phyloP scores from a whole-genome alignment of 92 coral and sea anemone genomes.

The Meandrina meandrites region DNA sequence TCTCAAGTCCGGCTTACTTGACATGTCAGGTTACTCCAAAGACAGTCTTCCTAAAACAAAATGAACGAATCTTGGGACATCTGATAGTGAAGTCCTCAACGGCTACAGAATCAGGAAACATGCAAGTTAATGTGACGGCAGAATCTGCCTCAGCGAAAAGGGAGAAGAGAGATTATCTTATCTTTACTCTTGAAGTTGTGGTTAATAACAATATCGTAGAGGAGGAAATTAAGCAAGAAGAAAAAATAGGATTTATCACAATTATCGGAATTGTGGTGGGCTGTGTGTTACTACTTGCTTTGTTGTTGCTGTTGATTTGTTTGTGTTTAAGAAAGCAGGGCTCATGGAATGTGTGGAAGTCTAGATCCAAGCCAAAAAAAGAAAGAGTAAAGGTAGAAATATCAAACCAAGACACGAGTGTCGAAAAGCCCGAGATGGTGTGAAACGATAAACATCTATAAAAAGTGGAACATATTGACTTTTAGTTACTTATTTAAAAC shows the following conservation, averaged over 20 bases:
- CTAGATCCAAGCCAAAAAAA: background rate
- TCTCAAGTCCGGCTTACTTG: constrained; percentile 16
- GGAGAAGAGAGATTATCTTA: background rate
- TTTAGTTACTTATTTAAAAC: too few relatives aligned
- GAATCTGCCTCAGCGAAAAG: background rate
- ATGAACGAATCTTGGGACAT: background rate
- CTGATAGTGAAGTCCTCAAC: constrained; percentile 22
- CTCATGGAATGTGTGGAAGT: constrained; percentile 35
- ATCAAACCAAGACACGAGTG: constrained; percentile 1
- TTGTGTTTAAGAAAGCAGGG: constrained; percentile 25
- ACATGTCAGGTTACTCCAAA: constrained; percentile 24
- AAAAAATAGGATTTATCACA: background rate
- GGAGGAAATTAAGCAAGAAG: background rate
- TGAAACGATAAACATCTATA: background rate
- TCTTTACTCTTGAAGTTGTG: constrained; percentile 14
- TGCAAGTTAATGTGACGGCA: constrained; percentile 20
- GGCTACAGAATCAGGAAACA: background rate
- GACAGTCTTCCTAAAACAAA: background rate
- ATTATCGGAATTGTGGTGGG: constrained; percentile 19
- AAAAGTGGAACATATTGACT: too few relatives aligned
- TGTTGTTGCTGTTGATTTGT: constrained; percentile 13
- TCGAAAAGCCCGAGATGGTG: constrained; percentile 22
- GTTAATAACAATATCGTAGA: background rate
- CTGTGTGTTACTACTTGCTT: constrained; percentile 9
- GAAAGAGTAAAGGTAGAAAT: constrained; percentile 19